Percentiles rank a stretch among this genome's conserved stretches.
These are phyloP conservation scores for Drosophila pseudotalamancana DNA, from an alignment of 2,888 invertebrate genomes.

Conservation along the genomic window DNA sequence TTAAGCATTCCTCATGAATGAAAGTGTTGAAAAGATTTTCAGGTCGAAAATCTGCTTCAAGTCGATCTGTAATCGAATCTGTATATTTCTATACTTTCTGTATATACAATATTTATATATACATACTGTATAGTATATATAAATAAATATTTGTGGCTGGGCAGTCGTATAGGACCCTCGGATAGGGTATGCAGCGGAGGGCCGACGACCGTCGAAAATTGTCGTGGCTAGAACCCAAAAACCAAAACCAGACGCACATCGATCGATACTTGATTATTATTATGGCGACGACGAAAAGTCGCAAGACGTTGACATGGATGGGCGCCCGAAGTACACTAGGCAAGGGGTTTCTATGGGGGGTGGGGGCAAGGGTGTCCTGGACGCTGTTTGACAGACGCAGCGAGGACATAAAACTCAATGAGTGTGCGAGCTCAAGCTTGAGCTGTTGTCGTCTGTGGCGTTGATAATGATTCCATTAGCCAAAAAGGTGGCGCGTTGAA, in stretches of 20 bases:
- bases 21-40: not conserved
- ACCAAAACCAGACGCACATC: slow-evolving; percentile 78
- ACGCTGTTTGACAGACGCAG: slow-evolving; percentile 40
- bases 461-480: slow-evolving; percentile 75
- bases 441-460: slow-evolving; percentile 25
- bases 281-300: slow-evolving; percentile 43
- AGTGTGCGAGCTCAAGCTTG: slow-evolving; percentile 1
- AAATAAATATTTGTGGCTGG: not conserved
- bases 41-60: not conserved
- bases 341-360: not conserved
- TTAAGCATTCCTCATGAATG: too few relatives aligned
- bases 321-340: too few relatives aligned
- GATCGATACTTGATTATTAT: slow-evolving; percentile 83
- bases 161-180: not conserved
- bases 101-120: not conserved
- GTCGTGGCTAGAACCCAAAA: slow-evolving; percentile 56
- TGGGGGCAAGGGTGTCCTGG: slow-evolving; percentile 2
- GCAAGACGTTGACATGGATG: slow-evolving; percentile 43
- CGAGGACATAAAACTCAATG: slow-evolving; percentile 56
- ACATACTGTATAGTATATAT: not conserved
- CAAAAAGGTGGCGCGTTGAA: slow-evolving; percentile 67
- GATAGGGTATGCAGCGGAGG: slow-evolving; percentile 8
- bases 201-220: slow-evolving; percentile 61
- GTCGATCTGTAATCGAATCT: too few relatives aligned
- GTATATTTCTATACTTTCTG: too few relatives aligned